Evolutionary conservation across 2,888 invertebrate genomes (phyloP).

Genomic region (Sinohyriopsis cumingii): DNA sequence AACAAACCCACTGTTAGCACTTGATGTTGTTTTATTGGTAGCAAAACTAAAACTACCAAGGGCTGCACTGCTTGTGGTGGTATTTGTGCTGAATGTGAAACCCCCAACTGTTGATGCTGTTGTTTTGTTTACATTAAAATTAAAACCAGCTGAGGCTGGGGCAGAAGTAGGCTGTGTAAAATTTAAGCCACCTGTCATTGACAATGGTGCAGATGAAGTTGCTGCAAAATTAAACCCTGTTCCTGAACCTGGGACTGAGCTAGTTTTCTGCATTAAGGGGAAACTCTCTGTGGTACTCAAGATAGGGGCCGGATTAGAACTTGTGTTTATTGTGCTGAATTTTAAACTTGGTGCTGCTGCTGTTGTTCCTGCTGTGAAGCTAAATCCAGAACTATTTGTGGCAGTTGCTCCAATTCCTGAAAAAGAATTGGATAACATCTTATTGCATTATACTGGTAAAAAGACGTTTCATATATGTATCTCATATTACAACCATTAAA

Average conservation of each 20-base stretch:
- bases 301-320: too few relatives aligned
- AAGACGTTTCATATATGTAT: too few relatives aligned
- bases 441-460: too few relatives aligned
- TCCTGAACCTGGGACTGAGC: not conserved
- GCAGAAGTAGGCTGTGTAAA: conserved; percentile 2
- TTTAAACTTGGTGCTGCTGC: not conserved
- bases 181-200: not conserved
- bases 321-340: not conserved
- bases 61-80: not conserved
- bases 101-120: not conserved
- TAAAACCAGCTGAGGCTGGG: not conserved
- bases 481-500: too few relatives aligned
- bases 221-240: conserved; percentile 1
- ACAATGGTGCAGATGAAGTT: conserved; percentile 4
- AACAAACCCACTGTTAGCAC: conserved; percentile 11
- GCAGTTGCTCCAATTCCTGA: too few relatives aligned
- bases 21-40: conserved; percentile 9
- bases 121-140: not conserved
- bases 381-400: too few relatives aligned
- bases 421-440: too few relatives aligned
- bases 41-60: conserved; percentile 17
- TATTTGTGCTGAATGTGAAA: not conserved
- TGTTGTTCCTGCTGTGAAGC: too few relatives aligned
- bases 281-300: not conserved
- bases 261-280: not conserved